phyloP scores from a whole-genome alignment of 1,140 invertebrate genomes.

The Stenopsyche tienmushanensis region DNA sequence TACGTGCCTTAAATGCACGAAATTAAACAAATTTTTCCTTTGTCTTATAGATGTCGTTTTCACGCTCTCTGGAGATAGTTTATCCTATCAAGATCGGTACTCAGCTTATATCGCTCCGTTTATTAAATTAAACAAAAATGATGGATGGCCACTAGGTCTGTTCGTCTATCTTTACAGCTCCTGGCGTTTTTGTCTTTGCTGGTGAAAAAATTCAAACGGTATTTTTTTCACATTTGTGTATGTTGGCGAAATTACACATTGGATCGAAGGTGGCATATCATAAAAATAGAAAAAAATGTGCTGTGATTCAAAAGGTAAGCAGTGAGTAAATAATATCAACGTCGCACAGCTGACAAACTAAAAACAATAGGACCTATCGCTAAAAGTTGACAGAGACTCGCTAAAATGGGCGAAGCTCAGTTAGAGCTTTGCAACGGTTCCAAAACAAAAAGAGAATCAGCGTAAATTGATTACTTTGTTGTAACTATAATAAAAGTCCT shows the following conservation, averaged over 20 bases:
- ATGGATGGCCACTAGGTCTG: too few relatives aligned
- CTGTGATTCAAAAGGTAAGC: neutral
- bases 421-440: too few relatives aligned
- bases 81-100: neutral
- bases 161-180: neutral
- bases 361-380: slow-evolving; percentile 38
- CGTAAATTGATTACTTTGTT: too few relatives aligned
- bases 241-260: neutral
- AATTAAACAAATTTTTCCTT: slow-evolving; percentile 13
- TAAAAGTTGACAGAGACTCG: slow-evolving; percentile 27
- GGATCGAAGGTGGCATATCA: neutral
- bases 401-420: slow-evolving; percentile 13
- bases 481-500: too few relatives aligned
- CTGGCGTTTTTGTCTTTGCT: too few relatives aligned
- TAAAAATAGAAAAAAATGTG: neutral
- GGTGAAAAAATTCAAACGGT: too few relatives aligned
- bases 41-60: slow-evolving; percentile 14
- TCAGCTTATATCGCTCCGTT: neutral
- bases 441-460: too few relatives aligned
- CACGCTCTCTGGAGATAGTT: neutral
- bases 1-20: neutral
- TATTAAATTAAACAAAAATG: slow-evolving; percentile 6
- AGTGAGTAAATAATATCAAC: slow-evolving; percentile 33
- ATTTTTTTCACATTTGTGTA: neutral
- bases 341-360: slow-evolving; percentile 36